These are phyloP conservation scores for Actinostola sp. DNA, from an alignment of 92 coral and sea anemone genomes.

Conservation along the genomic window DNA sequence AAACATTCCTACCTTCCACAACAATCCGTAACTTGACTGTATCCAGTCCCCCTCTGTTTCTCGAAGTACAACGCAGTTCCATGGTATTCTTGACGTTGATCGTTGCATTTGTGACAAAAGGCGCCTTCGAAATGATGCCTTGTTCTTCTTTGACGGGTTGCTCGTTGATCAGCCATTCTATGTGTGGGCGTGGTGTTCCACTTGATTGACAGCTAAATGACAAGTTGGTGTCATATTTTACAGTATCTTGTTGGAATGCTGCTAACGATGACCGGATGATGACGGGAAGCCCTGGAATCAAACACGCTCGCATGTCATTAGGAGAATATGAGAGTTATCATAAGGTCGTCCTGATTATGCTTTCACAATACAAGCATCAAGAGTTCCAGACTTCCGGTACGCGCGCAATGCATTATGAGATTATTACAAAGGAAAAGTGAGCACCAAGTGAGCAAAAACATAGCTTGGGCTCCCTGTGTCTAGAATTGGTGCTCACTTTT, in stretches of 20 bases:
- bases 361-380: too few species aligned
- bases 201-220: slow-evolving; percentile 39
- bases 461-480: too few species aligned
- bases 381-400: too few species aligned
- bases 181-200: slow-evolving; percentile 64
- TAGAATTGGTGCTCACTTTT: too few species aligned
- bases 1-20: slow-evolving; percentile 33
- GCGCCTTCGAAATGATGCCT: slow-evolving; percentile 26
- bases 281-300: slow-evolving; percentile 28
- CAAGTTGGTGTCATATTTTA: slow-evolving; percentile 12
- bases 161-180: slow-evolving; percentile 40
- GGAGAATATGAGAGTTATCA: too few species aligned
- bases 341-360: too few species aligned
- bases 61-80: slow-evolving; percentile 49
- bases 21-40: slow-evolving; percentile 22
- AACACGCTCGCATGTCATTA: neutral
- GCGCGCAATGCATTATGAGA: too few species aligned
- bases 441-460: too few species aligned
- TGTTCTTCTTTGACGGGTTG: slow-evolving; percentile 1
- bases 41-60: slow-evolving; percentile 54
- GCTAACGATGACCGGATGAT: slow-evolving; percentile 1
- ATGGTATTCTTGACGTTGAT: slow-evolving; percentile 32
- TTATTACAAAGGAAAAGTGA: too few species aligned
- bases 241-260: neutral
- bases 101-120: slow-evolving; percentile 46